Conservation (phyloP, 2,888 invertebrate genomes). For the Eubasilissa splendida region DNA sequence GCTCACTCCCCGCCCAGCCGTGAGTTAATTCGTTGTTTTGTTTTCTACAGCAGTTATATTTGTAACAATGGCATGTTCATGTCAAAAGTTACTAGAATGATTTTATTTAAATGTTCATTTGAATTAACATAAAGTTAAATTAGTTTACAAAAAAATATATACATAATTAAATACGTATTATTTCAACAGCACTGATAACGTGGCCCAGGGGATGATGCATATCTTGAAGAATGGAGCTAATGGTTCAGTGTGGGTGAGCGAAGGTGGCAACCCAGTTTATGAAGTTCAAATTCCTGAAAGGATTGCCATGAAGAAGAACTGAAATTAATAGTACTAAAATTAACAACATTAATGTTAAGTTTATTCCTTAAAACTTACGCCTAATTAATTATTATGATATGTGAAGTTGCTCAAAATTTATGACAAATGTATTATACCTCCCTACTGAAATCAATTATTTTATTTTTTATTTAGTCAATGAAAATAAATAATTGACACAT, state of each 20-base stretch:
- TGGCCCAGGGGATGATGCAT: slow-evolving; percentile 63
- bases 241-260: slow-evolving; percentile 72
- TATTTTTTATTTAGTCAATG: no score
- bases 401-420: no score
- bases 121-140: no score
- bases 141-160: no score
- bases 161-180: no score
- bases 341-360: not conserved
- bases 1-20: slow-evolving; percentile 63
- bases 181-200: slow-evolving; percentile 58
- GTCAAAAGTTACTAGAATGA: no score
- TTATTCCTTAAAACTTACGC: not conserved
- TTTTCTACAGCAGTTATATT: no score
- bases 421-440: no score
- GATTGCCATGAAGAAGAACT: slow-evolving; percentile 48
- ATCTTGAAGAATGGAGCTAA: slow-evolving; percentile 66
- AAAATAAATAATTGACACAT: no score
- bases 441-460: no score
- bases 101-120: no score
- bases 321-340: not conserved
- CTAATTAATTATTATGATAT: not conserved
- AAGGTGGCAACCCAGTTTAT: slow-evolving; percentile 65
- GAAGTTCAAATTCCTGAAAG: slow-evolving; percentile 60
- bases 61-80: no score
- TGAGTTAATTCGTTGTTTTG: slow-evolving; percentile 60